Evolutionary conservation across 2,113 vertebrate genomes (phyloP), one percentile per base, ranked within the genome.

Genomic region (Xerus inauris): DNA sequence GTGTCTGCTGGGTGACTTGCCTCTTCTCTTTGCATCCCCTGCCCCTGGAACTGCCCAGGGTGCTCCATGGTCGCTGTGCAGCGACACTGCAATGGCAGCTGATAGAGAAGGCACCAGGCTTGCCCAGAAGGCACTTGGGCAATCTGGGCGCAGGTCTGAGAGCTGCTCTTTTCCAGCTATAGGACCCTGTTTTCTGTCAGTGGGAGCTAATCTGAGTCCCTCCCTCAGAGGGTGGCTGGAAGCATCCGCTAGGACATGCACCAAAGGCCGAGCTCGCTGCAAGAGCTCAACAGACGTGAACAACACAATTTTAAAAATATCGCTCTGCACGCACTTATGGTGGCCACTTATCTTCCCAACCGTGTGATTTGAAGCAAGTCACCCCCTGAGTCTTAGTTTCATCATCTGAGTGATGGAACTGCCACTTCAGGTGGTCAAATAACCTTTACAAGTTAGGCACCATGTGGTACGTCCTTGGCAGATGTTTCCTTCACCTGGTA

Each of bases 311-410:
- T 51, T 51, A 17, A 75, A 84, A 80, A 47, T 45, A 28, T 4
- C 20, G 38, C 65, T 65, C 30, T 4, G 0, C 4, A 4, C 0
- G 2, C 2, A 5, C 51, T 69, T 22, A 6, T 17, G 9, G 62
- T 59, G 62, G 51, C 19, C 20, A 0, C 17, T 62, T 40, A n/a
- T 32, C 64, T 35, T 79, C 71, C 69, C 62, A 40, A 17, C 51
- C 10, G 28, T n/a, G 28, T 22, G 65, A 75, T 64, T 57, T 40
- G 8, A 12, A 57, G 51, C 71, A 47, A 17, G 62, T 49, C 71
- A 42, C 49, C 85, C 20, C 26, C 28, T 62, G 45, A 57, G 42
- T 24, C 22, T 92, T 35, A 8, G 49, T 85, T 24, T 76, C 59
- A 6, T 76, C 7, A 49, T 91, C 84, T 89, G 91, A 90, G 45